Evolutionary conservation across 2,888 invertebrate genomes (phyloP).

Genomic region (Oxycera nigricornis): DNA sequence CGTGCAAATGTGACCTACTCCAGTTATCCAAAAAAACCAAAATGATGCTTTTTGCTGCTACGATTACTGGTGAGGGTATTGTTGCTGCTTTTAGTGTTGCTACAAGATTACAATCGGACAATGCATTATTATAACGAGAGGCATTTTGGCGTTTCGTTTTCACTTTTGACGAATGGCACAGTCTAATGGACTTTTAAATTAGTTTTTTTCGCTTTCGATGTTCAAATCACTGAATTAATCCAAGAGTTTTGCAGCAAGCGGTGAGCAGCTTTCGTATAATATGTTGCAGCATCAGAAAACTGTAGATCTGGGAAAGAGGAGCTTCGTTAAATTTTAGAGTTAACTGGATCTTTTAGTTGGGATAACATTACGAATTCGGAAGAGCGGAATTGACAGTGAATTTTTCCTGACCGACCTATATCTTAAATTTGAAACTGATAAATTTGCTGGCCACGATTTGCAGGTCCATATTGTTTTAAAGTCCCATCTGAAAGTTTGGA

Average conservation of each 20-base stretch:
- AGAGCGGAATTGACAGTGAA: no score
- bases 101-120: neutral
- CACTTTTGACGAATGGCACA: neutral
- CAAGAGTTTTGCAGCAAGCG: neutral
- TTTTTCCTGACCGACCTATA: no score
- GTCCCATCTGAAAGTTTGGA: no score
- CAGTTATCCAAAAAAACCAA: conserved; percentile 24
- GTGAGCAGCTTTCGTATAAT: no score
- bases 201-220: neutral
- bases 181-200: conserved; percentile 31
- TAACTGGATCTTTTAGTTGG: no score
- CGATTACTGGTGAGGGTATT: neutral
- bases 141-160: neutral
- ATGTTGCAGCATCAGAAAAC: no score
- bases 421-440: no score
- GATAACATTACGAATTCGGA: no score
- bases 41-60: conserved; percentile 10
- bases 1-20: conserved; percentile 23
- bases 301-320: no score
- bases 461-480: no score
- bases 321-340: no score
- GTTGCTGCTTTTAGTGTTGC: neutral
- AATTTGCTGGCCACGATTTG: no score
- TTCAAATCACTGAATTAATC: neutral
- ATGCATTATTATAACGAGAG: neutral